A percentile compares a stretch with the other conserved stretches of the same genome.
phyloP scores from a whole-genome alignment of 2,113 vertebrate species.

The Notiomystis cincta region DNA sequence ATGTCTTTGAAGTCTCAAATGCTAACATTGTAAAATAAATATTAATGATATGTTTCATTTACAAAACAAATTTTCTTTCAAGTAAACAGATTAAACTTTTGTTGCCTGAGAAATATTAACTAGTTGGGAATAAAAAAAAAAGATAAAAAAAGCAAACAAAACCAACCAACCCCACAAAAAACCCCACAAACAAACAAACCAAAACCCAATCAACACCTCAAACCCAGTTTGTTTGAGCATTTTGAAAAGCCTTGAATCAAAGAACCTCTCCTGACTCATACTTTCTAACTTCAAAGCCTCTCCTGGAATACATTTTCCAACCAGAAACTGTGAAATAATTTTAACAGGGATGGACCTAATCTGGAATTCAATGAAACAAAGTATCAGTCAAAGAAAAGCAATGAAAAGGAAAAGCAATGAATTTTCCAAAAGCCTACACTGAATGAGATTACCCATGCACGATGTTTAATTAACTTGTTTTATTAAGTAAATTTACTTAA shows the following conservation, averaged over 20 bases:
- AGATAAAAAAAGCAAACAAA: neutral
- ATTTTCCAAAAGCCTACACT: neutral
- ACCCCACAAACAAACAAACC: no score
- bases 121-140: neutral
- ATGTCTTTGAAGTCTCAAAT: neutral
- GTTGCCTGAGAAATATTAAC: neutral
- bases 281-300: neutral
- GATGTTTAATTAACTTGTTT: slow-evolving; percentile 23
- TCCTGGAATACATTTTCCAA: neutral
- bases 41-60: neutral
- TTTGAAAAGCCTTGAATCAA: neutral
- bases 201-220: neutral
- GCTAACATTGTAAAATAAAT: neutral
- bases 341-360: neutral
- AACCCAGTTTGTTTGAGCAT: neutral
- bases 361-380: neutral
- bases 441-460: slow-evolving; percentile 23
- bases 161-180: neutral
- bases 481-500: neutral
- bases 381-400: neutral
- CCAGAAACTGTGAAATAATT: neutral
- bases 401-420: neutral
- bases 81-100: neutral
- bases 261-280: neutral
- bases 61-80: neutral